Evolutionary conservation across 2,113 vertebrate genomes (phyloP).

Genomic region (Podiceps cristatus): DNA sequence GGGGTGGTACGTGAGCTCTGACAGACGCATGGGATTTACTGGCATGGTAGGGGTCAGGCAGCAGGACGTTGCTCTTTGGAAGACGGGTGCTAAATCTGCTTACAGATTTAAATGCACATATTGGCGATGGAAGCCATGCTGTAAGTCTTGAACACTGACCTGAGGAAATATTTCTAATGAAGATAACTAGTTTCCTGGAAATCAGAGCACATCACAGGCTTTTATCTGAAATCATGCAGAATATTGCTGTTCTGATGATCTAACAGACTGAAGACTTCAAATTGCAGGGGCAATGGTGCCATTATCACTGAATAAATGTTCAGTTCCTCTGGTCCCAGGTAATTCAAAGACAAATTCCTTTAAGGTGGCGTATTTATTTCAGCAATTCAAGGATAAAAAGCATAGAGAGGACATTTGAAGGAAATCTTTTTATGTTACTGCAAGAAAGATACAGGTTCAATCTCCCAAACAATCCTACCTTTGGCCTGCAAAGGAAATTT

Average conservation of each 20-base stretch:
- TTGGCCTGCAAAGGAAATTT: background rate
- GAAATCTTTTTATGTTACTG: background rate
- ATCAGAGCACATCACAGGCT: slow-evolving; percentile 10
- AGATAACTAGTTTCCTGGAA: slow-evolving; percentile 51
- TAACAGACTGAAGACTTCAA: background rate
- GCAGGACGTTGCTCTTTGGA: background rate
- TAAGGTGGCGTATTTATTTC: background rate
- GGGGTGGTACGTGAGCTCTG: background rate
- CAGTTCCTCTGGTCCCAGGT: background rate
- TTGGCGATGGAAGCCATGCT: background rate
- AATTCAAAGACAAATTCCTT: background rate
- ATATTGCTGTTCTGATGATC: slow-evolving; percentile 23
- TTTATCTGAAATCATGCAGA: slow-evolving; percentile 40
- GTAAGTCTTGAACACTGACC: slow-evolving; percentile 43
- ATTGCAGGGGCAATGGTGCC: background rate
- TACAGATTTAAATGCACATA: background rate
- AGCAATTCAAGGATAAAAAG: background rate
- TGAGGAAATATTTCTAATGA: slow-evolving; percentile 57
- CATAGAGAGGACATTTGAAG: background rate
- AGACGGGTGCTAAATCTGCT: background rate
- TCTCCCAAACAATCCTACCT: background rate
- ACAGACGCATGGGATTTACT: background rate
- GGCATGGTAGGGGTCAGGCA: background rate
- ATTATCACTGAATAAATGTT: background rate
- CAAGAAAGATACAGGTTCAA: background rate